These are phyloP conservation scores for Digitonthophagus gazella DNA, from an alignment of 2,888 invertebrate genomes.

Conservation along the genomic window DNA sequence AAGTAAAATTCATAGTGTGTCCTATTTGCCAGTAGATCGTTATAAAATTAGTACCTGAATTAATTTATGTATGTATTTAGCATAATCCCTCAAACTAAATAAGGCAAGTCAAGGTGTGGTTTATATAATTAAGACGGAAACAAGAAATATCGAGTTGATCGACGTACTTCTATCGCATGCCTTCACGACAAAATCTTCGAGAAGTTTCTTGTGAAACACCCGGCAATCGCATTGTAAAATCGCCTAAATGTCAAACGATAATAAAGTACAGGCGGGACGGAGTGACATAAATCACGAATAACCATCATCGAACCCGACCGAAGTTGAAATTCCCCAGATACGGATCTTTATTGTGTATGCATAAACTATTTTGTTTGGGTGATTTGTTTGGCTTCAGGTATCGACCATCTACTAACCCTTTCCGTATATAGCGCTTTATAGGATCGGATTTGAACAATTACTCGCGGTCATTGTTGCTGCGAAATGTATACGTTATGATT, in stretches of 20 bases:
- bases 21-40: no score
- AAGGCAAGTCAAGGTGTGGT: neutral
- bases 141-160: neutral
- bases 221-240: neutral
- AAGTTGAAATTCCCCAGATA: conserved; percentile 15
- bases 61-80: no score
- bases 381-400: conserved; percentile 9
- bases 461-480: conserved; percentile 4
- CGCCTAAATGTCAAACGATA: neutral
- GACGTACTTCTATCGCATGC: no score
- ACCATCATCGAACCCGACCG: neutral
- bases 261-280: conserved; percentile 7
- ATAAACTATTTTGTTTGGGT: conserved; percentile 14
- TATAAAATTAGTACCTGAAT: no score
- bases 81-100: neutral
- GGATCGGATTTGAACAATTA: conserved; percentile 12
- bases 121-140: neutral
- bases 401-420: neutral
- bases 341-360: conserved; percentile 7
- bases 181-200: neutral
- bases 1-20: neutral
- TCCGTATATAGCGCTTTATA: conserved; percentile 7
- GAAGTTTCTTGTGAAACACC: neutral
- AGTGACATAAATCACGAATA: conserved; percentile 12
- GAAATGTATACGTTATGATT: neutral